These are phyloP conservation scores for Drosophila carrolli DNA, from an alignment of 1,140 invertebrate species.

Conservation along the genomic window DNA sequence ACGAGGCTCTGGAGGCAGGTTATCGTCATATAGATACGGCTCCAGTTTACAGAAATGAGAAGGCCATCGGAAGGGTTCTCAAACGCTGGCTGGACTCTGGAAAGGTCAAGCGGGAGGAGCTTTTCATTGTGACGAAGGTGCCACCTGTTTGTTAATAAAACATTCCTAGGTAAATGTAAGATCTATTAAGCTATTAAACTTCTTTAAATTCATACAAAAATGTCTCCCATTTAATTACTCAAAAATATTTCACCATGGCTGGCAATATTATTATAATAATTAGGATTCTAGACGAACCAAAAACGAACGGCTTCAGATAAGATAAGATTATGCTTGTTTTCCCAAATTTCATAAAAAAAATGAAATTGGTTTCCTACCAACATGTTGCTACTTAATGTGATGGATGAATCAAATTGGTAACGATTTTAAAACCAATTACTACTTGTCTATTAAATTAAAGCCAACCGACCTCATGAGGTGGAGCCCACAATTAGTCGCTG, in stretches of 20 bases:
- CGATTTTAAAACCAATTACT: neutral
- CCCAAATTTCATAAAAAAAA: too few species aligned
- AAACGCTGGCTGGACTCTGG: conserved; percentile 90
- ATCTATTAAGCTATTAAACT: too few species aligned
- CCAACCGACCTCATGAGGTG: conserved; percentile 89
- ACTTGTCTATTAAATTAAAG: conserved; percentile 45
- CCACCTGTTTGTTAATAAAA: conserved; percentile 80
- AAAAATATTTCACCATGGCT: neutral
- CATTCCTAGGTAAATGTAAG: neutral
- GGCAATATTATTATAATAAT: neutral
- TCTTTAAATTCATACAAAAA: too few species aligned
- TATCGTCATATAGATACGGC: conserved; percentile 92
- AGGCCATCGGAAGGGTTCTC: conserved; percentile 90
- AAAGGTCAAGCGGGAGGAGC: conserved; percentile 89
- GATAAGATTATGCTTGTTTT: neutral
- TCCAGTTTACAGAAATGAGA: conserved; percentile 92
- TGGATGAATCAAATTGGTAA: neutral
- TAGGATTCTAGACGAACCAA: too few species aligned
- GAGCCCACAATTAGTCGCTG: conserved; percentile 90
- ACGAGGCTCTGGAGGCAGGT: conserved; percentile 87
- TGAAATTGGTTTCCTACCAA: neutral
- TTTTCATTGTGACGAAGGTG: conserved; percentile 94
- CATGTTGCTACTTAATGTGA: neutral
- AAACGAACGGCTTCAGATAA: neutral
- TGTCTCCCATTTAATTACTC: too few species aligned